Evolutionary conservation across 1,140 invertebrate species (phyloP), one percentile per base, ranked within the genome.

Genomic region (Antheraea pernyi): DNA sequence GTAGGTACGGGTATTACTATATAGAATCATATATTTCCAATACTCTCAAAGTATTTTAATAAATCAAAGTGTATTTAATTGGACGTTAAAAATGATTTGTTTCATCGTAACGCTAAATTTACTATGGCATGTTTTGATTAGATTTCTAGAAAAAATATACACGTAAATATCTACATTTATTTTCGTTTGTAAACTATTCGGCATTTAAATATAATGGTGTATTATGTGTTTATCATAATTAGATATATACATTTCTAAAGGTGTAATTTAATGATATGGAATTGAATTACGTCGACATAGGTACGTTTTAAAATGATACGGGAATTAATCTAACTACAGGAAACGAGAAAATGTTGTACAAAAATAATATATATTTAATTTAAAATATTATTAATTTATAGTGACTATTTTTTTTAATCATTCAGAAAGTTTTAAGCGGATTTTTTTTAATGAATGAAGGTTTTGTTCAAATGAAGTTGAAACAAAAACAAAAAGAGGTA

Each of bases 141-240:
- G 81, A 85, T 79, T 71, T 83, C 81, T 90, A 87, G 82, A 88
- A 90, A 88, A 90, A 84, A 88, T 88, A 88, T 85, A 74, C 81
- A 69, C 79, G 78, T 73, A 30, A 30, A 30, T 30, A 71, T 72
- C 76, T 67, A 71, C 63, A 37, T 37, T 63, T 60, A 19, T 19
- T 63, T 63, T 63, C 9, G 19, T 37, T 36, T 37, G 13, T 63
- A 37, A 63, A 63, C 65, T 66, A 66, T 71, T 69, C 64, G 68
- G 73, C 61, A 65, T 66, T 65, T 71, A 76, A 74, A 79, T 77
- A 77, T 68, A 69, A 72, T 70, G 67, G 68, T 71, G 65, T 67
- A 39, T 60, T 64, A 70, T 36, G 61, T 42, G 39, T 42, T 9
- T 42, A 42, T 42, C 39, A 42, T 42, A 37, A 37, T 77, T 72